These are phyloP conservation scores for Spea multiplicata DNA, from an alignment of 2,113 vertebrate species.

Conservation along the genomic window DNA sequence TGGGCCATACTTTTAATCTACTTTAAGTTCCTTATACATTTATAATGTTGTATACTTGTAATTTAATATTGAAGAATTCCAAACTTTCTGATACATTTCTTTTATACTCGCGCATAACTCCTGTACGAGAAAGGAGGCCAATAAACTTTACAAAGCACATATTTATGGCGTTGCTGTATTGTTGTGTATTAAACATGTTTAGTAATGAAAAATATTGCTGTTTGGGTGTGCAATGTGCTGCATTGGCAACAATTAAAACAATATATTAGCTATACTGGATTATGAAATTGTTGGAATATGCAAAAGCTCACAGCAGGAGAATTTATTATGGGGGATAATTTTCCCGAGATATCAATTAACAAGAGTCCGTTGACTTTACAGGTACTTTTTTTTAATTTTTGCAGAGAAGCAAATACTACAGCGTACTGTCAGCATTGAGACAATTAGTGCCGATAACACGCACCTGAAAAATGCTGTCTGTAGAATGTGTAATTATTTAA, in stretches of 20 bases:
- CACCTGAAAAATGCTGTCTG: slow-evolving; percentile 38
- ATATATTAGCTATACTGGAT: slow-evolving; percentile 53
- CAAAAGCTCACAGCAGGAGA: slow-evolving; percentile 62
- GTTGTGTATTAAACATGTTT: slow-evolving; percentile 57
- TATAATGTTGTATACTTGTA: no score
- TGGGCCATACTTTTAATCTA: no score
- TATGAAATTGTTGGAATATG: slow-evolving; percentile 55
- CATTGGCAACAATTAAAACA: slow-evolving; percentile 61
- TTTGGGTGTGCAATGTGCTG: slow-evolving; percentile 54
- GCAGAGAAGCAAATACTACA: slow-evolving; percentile 40
- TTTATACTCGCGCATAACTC: no score
- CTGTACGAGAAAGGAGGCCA: no score
- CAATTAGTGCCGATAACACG: slow-evolving; percentile 38
- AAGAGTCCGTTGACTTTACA: slow-evolving; percentile 40
- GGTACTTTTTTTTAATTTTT: slow-evolving; percentile 16
- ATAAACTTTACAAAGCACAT: no score
- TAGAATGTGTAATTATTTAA: slow-evolving; percentile 2
- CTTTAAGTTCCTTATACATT: no score
- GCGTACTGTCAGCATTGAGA: slow-evolving; percentile 41
- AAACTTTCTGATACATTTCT: no score
- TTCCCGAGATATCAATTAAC: slow-evolving; percentile 43
- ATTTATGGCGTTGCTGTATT: slow-evolving; percentile 8
- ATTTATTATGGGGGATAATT: slow-evolving; percentile 56
- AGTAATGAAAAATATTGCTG: slow-evolving; percentile 53
- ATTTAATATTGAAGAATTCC: no score